Evolutionary conservation across 2,888 invertebrate species (phyloP).

Genomic region (Lamellibrachia columna): DNA sequence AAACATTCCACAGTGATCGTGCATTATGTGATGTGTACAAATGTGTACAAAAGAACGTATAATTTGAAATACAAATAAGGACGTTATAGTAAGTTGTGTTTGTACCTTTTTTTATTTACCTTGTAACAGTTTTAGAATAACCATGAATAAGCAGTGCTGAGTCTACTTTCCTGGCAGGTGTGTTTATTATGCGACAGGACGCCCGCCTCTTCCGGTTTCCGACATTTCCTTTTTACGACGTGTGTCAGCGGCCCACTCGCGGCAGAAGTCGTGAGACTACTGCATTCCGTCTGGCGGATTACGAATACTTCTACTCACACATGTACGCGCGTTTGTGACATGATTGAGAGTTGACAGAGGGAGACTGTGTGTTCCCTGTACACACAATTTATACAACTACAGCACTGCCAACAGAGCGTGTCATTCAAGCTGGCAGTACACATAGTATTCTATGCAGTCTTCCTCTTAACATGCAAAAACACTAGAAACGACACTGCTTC

Average conservation of each 20-base stretch:
- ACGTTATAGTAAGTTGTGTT: no score
- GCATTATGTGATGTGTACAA: no score
- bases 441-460: not conserved
- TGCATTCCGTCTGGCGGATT: not conserved
- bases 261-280: not conserved
- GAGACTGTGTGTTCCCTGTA: not conserved
- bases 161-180: not conserved
- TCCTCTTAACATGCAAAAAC: not conserved
- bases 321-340: not conserved
- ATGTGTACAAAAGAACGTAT: no score
- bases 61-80: no score
- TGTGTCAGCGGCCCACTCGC: not conserved
- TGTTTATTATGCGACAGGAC: not conserved
- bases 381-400: no score
- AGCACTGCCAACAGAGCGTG: not conserved
- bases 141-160: not conserved
- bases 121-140: no score
- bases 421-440: not conserved
- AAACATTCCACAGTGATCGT: no score
- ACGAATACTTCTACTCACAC: not conserved
- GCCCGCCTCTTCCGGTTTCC: not conserved
- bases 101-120: no score
- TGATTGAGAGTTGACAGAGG: not conserved
- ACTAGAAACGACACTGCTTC: not conserved
- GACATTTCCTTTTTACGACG: not conserved